A percentile compares a stretch with the other conserved stretches of the same genome.
Evolutionary conservation across 2,113 vertebrate species (phyloP).

Genomic region (Narcine bancroftii): DNA sequence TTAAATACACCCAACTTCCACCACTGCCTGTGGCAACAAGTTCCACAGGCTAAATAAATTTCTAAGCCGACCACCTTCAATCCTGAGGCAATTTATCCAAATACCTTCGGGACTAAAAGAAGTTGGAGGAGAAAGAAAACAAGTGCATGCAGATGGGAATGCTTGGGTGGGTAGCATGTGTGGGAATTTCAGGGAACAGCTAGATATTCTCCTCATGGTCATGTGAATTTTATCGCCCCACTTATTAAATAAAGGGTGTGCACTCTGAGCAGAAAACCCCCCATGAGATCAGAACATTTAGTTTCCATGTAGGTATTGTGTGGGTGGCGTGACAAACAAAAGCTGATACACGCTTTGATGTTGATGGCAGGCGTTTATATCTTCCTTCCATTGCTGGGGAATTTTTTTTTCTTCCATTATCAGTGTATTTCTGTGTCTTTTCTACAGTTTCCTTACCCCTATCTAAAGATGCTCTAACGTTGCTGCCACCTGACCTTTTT

Average conservation of each 20-base stretch:
- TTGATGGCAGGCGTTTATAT: not conserved
- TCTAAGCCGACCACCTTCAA: no score
- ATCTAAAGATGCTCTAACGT: not conserved
- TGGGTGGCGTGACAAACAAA: slow-evolving; percentile 30
- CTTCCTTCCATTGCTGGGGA: slow-evolving; percentile 27
- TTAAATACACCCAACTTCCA: no score
- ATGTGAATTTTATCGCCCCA: not conserved
- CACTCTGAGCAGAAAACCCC: slow-evolving; percentile 17
- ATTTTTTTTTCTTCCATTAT: slow-evolving; percentile 36
- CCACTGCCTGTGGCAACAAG: no score
- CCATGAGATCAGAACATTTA: slow-evolving; percentile 18
- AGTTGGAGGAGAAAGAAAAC: not conserved
- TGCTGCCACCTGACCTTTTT: not conserved
- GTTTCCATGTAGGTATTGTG: slow-evolving; percentile 28
- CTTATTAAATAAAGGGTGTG: slow-evolving; percentile 9
- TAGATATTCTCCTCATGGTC: not conserved
- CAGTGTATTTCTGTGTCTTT: not conserved
- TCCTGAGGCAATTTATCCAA: not conserved
- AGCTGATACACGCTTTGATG: slow-evolving; percentile 12
- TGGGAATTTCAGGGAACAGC: not conserved
- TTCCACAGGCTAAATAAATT: no score
- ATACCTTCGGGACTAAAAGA: not conserved
- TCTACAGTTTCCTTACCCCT: not conserved
- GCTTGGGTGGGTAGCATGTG: not conserved
- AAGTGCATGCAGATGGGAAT: not conserved